These are phyloP conservation scores for Pachycephus smyrnensis DNA, from an alignment of 2,888 invertebrate genomes.

Conservation along the genomic window DNA sequence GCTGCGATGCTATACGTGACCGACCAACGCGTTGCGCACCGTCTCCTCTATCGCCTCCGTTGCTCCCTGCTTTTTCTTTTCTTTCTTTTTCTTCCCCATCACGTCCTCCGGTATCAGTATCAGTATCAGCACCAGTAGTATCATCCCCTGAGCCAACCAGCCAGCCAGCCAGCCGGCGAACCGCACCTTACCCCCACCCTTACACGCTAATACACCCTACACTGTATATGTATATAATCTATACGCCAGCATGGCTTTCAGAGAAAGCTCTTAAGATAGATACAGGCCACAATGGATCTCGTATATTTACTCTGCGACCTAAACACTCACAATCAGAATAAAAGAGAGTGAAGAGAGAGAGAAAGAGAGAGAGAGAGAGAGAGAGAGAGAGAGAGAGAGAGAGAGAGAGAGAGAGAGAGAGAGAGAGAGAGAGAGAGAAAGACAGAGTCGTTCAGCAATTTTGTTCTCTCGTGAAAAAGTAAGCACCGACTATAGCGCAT, in stretches of 20 bases:
- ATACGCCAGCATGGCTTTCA: not conserved
- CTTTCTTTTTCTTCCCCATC: not conserved
- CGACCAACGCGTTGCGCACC: not conserved
- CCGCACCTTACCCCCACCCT: not conserved
- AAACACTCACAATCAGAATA: not conserved
- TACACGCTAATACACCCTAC: not conserved
- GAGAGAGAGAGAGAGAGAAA: too few species aligned
- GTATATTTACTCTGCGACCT: slow-evolving; percentile 1
- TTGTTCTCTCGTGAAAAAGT: not conserved
- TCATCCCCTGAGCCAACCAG: not conserved
- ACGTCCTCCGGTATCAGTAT: not conserved
- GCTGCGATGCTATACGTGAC: slow-evolving; percentile 20
- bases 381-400: too few species aligned
- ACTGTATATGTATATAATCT: not conserved
- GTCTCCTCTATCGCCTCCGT: not conserved
- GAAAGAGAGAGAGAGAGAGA: too few species aligned
- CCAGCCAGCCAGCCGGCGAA: not conserved
- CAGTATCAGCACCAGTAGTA: not conserved
- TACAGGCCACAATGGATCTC: not conserved
- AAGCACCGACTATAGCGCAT: not conserved
- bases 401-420: too few species aligned
- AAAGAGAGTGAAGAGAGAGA: too few species aligned
- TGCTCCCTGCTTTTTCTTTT: slow-evolving; percentile 5
- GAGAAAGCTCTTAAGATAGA: not conserved
- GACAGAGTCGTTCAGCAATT: too few species aligned